A percentile compares a stretch with the other conserved stretches of the same genome.
Conservation (phyloP, 2,888 invertebrate species). For the Agapetus fuscipes region DNA sequence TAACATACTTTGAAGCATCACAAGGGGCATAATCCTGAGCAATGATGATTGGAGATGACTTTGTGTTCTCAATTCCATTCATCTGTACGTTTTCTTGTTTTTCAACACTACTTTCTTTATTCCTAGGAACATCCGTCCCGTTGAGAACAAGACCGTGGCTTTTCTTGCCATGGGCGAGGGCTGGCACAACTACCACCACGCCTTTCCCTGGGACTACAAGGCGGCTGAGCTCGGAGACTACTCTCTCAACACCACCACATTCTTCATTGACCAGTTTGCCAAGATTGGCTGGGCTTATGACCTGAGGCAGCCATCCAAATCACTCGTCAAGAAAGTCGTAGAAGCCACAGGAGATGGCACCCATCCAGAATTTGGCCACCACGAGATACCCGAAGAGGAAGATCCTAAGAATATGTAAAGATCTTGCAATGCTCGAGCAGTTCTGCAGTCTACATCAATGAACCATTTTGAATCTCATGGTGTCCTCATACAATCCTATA, state of each 20-base stretch:
- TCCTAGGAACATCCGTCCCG: slow-evolving; percentile 63
- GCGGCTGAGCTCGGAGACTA: slow-evolving; percentile 71
- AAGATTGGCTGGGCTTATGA: slow-evolving; percentile 72
- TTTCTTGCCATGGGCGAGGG: slow-evolving; percentile 73
- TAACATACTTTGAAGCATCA: too few species aligned
- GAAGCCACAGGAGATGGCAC: slow-evolving; percentile 46
- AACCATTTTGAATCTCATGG: too few species aligned
- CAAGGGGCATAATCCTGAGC: too few species aligned
- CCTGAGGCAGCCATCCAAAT: slow-evolving; percentile 53
- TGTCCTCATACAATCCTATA: too few species aligned
- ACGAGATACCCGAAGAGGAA: slow-evolving; percentile 2
- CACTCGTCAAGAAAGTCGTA: slow-evolving; percentile 41
- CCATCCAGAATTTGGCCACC: slow-evolving; percentile 9
- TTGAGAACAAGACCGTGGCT: slow-evolving; percentile 66
- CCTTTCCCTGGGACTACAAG: slow-evolving; percentile 90
- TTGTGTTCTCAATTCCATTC: too few species aligned
- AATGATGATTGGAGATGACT: too few species aligned
- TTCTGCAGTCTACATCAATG: too few species aligned
- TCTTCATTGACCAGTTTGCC: slow-evolving; percentile 59
- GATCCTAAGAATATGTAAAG: neutral
- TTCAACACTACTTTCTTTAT: slow-evolving; percentile 3
- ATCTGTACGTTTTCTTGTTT: neutral
- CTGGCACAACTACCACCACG: slow-evolving; percentile 93
- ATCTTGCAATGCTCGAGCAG: too few species aligned
- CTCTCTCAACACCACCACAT: slow-evolving; percentile 57